Evolutionary conservation across 2,113 vertebrate species (phyloP), one percentile per base, ranked within the genome.

Genomic region (Pogona vitticeps): DNA sequence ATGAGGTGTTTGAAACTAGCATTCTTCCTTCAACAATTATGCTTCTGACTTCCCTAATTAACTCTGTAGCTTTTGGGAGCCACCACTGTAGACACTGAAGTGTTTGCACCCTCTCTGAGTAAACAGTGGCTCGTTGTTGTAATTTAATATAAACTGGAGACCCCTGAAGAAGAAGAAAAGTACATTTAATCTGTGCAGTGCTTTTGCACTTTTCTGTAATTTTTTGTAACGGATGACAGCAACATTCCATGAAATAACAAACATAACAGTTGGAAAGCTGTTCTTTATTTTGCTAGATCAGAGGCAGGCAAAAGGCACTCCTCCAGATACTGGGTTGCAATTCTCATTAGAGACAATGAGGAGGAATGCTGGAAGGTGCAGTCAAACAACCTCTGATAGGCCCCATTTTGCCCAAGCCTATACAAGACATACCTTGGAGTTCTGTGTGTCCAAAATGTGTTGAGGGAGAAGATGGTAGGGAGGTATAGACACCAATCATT

Each of bases 1-100:
- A 94, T 93, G 90, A 94, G 78, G 80, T 95, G 92, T 91, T 86
- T 59, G 17, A 86, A 91, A 95, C 83, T 5, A 0, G 9, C 13
- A 33, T 81, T 88, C 87, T 72, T 1, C 56, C 88, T 86, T 76
- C 89, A 88, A 93, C 92, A 90, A 88, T 88, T 31, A 15, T 18
- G 17, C 68, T 8, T 3, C 88, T 82, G n/a, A 42, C 81, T 56
- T 91, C 91, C 84, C 78, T 84, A 63, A 91, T 3, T 46, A 91
- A 86, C 61, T 88, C 85, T 52, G 80, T 42, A 31, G 76, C 9
- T 82, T 67, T 76, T 75, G 9, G 17, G 71, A 38, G 15, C 70
- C 1, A 61, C 87, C 88, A 81, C 76, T 93, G 78, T 76, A 61
- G 82, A 90, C 75, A 61, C 63, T 0, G 6, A 23, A 59, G 10